A percentile compares a stretch with the other conserved stretches of the same genome.
Conservation (phyloP, 2,797 vertebrate species). For the Galagoides demidoff region DNA sequence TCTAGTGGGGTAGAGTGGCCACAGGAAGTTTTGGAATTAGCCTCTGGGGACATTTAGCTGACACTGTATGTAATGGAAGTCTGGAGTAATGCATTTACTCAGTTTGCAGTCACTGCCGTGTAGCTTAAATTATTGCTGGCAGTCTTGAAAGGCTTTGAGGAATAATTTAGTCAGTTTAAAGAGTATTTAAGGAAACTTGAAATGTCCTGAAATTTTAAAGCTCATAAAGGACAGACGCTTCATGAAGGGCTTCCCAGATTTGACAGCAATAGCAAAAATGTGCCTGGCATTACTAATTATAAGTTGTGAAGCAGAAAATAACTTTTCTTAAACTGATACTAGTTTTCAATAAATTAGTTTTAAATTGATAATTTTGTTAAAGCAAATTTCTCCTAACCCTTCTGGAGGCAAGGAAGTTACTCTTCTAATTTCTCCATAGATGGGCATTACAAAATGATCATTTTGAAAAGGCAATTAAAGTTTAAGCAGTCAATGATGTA, state of each 20-base stretch:
- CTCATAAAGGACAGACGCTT: neutral
- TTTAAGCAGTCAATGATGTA: neutral
- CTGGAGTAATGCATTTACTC: neutral
- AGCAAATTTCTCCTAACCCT: neutral
- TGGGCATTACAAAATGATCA: neutral
- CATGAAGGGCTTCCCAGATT: neutral
- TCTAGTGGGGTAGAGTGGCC: neutral
- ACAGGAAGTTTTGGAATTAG: neutral
- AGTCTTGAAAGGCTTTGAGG: slow-evolving; percentile 1
- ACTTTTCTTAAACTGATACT: neutral
- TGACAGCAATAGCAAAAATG: neutral
- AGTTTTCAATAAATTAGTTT: slow-evolving; percentile 33
- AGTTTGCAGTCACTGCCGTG: neutral
- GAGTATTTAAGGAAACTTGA: neutral
- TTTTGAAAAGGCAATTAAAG: neutral
- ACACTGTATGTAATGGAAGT: neutral
- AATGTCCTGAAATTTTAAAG: neutral
- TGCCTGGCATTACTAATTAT: neutral
- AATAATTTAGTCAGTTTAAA: slow-evolving; percentile 7
- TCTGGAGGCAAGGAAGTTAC: neutral
- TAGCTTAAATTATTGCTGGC: slow-evolving; percentile 5
- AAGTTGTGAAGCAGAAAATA: neutral
- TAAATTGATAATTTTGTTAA: neutral
- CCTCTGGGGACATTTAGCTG: neutral
- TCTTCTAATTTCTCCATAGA: neutral